Base-by-base conservation (phyloP, 2,888 invertebrate genomes). In the Melieria picta region DNA sequence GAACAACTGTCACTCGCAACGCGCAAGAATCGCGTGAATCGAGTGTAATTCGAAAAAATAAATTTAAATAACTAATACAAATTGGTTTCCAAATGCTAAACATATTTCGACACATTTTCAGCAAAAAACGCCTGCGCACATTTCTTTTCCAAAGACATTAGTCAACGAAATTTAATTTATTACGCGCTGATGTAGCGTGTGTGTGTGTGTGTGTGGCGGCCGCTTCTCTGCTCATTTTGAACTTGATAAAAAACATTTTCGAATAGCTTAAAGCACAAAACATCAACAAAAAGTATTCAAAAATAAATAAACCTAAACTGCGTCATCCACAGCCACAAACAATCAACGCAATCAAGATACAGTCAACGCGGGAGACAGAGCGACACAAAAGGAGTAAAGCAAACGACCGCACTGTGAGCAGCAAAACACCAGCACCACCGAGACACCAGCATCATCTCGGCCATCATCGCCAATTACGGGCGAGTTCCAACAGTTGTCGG, bases 241-340 rank as follows among this genome's bases (percentile, higher is more conserved):
- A 16, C 16, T 16, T 16, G 16, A 16, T 16, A 16, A 16, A 16
- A 16, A 2, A 16, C 16, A 16, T 16, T 16, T 16, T 16, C 16
- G 16, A 16, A 16, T 16, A 16, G 16, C 16, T 16, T 16, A 16
- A 16, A 16, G 16, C 16, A 16, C 16, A 16, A 16, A 16, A 16
- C 16, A 16, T 1, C 16, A 16, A 16, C 16, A 16, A 16, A 1
- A 16, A 16, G 16, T 16, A 16, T 16, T 62, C 11, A 9, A 45
- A 13, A 43, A 62, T 58, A 48, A 52, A 10, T 7, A 45, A 61
- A 64, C 30, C 42, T 16, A 13, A 50, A 71, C 47, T 45, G 56
- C 56, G 11, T 50, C 48, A 71, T 62, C 43, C 64, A 66, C 76
- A 76, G 73, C 47, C 50, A 58, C 60, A 42, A 13, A 6, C 43